These are phyloP conservation scores for Palythoa grandis DNA, from an alignment of 92 coral and sea anemone species.

Conservation along the genomic window DNA sequence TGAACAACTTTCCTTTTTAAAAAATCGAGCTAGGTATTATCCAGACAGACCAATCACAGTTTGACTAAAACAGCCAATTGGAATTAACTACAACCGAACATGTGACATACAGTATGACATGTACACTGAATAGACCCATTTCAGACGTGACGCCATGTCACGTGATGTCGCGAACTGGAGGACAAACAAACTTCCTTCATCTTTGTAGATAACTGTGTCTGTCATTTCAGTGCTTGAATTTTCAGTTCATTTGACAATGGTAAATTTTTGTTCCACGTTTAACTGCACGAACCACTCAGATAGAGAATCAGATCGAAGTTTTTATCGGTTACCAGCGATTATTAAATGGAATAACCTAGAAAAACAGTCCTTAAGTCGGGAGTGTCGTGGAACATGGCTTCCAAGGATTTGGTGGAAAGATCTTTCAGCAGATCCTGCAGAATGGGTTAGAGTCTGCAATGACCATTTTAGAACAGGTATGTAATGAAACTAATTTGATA, in stretches of 20 bases:
- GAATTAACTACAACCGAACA: too few relatives aligned
- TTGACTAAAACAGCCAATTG: too few relatives aligned
- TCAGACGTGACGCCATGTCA: constrained; percentile 7
- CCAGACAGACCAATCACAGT: too few relatives aligned
- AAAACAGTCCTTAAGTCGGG: neutral
- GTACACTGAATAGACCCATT: too few relatives aligned
- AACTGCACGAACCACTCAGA: neutral
- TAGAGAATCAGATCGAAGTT: constrained; percentile 1
- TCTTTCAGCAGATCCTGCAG: neutral
- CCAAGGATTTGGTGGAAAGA: neutral
- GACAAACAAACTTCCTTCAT: neutral
- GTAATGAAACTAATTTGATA: neutral
- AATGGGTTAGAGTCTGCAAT: neutral
- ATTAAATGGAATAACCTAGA: neutral
- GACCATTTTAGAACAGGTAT: neutral
- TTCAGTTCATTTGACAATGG: neutral
- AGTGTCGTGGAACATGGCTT: neutral
- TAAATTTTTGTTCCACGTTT: neutral
- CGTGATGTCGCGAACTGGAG: neutral
- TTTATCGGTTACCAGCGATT: constrained; percentile 1
- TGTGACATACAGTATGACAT: too few relatives aligned
- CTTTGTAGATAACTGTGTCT: neutral
- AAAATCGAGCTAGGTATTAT: too few relatives aligned
- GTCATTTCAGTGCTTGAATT: neutral
- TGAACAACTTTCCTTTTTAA: too few relatives aligned